Percentiles rank a stretch among this genome's conserved stretches.
Conservation (phyloP, 2,797 vertebrate species). For the Acrossocheilus wenchowensis region DNA sequence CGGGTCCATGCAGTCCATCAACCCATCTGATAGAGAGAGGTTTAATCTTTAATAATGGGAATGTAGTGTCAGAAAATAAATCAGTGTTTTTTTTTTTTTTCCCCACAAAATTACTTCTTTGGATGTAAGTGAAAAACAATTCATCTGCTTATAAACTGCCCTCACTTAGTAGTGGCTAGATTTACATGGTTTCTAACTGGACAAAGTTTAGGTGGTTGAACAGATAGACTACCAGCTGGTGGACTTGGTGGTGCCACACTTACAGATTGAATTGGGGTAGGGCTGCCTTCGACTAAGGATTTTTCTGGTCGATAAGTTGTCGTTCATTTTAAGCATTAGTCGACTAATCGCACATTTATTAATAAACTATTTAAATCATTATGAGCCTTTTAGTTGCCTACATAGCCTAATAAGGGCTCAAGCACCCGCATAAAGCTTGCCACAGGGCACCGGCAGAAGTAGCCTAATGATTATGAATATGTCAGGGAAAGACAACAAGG, state of each 20-base stretch:
- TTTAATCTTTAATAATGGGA: neutral
- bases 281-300: too few species aligned
- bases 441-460: too few species aligned
- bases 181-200: neutral
- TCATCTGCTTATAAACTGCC: neutral
- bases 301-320: too few species aligned
- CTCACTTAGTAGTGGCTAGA: neutral
- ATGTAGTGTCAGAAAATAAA: neutral
- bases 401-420: too few species aligned
- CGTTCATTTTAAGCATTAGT: too few species aligned
- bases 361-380: too few species aligned
- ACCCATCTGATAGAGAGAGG: conserved; percentile 82
- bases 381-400: too few species aligned
- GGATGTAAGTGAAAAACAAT: neutral
- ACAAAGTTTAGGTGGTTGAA: neutral
- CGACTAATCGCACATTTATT: too few species aligned
- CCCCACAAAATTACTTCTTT: neutral
- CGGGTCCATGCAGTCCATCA: conserved; percentile 98
- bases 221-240: neutral
- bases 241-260: neutral
- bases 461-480: too few species aligned
- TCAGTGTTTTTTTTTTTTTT: neutral
- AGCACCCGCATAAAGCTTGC: too few species aligned
- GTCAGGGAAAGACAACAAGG: too few species aligned
- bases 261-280: neutral